These are phyloP conservation scores for Halictus rubicundus DNA, from an alignment of 1,140 invertebrate genomes.

Conservation along the genomic window DNA sequence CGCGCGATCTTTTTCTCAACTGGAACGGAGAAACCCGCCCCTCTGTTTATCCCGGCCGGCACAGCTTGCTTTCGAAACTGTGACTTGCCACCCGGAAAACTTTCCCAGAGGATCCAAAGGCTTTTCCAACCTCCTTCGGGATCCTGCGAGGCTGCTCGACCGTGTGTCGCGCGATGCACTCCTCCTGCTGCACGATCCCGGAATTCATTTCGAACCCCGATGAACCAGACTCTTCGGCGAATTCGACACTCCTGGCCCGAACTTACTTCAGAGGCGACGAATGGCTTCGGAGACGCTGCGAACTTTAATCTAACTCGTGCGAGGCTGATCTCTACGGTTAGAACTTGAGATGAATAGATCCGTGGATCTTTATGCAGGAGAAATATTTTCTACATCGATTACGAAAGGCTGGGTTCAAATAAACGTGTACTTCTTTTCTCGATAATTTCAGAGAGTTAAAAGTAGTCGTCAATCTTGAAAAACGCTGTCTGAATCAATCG, in stretches of 20 bases:
- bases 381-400: no score
- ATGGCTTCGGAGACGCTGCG: no score
- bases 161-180: neutral
- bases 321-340: no score
- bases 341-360: no score
- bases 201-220: slow-evolving; percentile 35
- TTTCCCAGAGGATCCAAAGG: slow-evolving; percentile 2
- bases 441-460: no score
- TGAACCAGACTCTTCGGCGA: neutral
- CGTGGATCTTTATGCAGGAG: no score
- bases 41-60: slow-evolving; percentile 41
- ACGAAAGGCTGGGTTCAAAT: no score
- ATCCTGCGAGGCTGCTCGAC: neutral
- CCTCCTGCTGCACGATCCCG: slow-evolving; percentile 14
- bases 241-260: neutral
- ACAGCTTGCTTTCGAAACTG: slow-evolving; percentile 35
- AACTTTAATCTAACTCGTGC: no score
- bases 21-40: slow-evolving; percentile 17
- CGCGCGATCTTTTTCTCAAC: slow-evolving; percentile 8
- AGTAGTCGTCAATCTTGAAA: no score
- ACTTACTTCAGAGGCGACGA: no score
- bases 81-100: neutral
- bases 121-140: neutral
- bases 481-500: no score
- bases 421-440: no score